These are phyloP conservation scores for Spinus olivaceus DNA, from an alignment of 2,797 vertebrate species.

Conservation along the genomic window DNA sequence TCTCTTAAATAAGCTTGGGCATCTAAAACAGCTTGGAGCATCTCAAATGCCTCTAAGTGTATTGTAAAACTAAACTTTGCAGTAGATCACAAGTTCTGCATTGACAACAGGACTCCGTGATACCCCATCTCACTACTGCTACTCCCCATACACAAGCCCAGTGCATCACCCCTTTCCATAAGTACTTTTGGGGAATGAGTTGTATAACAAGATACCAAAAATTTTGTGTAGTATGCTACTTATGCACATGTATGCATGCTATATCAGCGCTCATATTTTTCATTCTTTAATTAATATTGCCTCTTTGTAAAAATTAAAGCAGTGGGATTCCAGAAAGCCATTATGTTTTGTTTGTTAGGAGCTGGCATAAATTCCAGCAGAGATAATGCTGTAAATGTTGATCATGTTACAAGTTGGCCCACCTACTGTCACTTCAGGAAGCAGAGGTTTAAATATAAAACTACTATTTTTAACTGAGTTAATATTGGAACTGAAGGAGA, in stretches of 20 bases:
- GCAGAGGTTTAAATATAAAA: slow-evolving; percentile 40
- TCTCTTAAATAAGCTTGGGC: neutral
- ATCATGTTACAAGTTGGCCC: slow-evolving; percentile 6
- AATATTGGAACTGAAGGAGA: slow-evolving; percentile 22
- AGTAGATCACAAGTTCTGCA: neutral
- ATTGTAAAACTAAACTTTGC: neutral
- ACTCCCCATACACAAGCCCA: rapidly evolving
- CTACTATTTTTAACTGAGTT: slow-evolving; percentile 22
- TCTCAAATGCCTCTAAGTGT: neutral
- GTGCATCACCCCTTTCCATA: neutral
- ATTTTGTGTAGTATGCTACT: neutral
- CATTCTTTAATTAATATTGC: neutral
- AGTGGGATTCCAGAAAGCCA: neutral
- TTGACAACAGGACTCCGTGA: neutral
- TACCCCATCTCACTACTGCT: neutral
- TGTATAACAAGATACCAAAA: neutral
- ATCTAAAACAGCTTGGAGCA: neutral
- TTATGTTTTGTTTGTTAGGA: slow-evolving; percentile 20
- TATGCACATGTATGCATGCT: neutral
- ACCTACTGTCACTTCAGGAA: slow-evolving; percentile 24
- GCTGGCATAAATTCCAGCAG: slow-evolving; percentile 9
- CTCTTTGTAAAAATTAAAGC: neutral
- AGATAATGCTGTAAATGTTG: slow-evolving; percentile 24
- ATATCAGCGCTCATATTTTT: neutral
- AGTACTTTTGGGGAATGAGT: neutral